phyloP scores from a whole-genome alignment of 2,888 invertebrate genomes.

The Dryobota labecula region DNA sequence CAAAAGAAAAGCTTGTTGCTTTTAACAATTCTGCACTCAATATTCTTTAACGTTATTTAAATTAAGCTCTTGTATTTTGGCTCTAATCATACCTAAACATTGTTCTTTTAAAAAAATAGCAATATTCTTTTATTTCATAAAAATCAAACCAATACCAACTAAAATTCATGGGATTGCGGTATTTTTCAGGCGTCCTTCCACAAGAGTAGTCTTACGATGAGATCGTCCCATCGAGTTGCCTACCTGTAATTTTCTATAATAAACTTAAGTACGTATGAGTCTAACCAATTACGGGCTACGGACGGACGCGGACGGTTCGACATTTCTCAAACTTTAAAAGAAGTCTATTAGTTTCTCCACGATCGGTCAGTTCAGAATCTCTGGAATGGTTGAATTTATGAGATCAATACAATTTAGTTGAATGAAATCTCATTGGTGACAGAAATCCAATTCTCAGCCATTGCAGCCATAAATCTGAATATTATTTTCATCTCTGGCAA shows the following conservation, averaged over 20 bases:
- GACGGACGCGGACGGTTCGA: conserved; percentile 55
- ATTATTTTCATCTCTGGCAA: conserved; percentile 70
- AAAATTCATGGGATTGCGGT: conserved; percentile 12
- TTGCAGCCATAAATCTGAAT: conserved; percentile 72
- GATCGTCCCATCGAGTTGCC: conserved; percentile 67
- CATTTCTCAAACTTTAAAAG: conserved; percentile 63
- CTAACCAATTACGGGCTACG: conserved; percentile 71
- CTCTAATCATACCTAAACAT: too few relatives aligned
- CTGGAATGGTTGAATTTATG: conserved; percentile 22
- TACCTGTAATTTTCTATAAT: conserved; percentile 80
- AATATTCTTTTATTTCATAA: too few relatives aligned
- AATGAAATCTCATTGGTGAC: conserved; percentile 49
- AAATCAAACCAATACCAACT: too few relatives aligned
- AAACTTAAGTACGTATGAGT: conserved; percentile 73
- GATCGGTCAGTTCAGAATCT: conserved; percentile 20
- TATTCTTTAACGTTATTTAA: conserved; percentile 26
- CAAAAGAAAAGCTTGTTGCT: conserved; percentile 61
- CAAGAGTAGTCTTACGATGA: conserved; percentile 53
- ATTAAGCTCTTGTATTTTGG: conserved; percentile 21
- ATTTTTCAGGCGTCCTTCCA: conserved; percentile 36
- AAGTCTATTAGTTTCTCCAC: conserved; percentile 14
- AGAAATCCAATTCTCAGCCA: conserved; percentile 49
- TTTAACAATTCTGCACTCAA: conserved; percentile 58
- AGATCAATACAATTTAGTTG: conserved; percentile 43
- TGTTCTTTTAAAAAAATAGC: too few relatives aligned